Evolutionary conservation across 2,888 invertebrate species (phyloP).

Genomic region (Odontocerum albicorne): DNA sequence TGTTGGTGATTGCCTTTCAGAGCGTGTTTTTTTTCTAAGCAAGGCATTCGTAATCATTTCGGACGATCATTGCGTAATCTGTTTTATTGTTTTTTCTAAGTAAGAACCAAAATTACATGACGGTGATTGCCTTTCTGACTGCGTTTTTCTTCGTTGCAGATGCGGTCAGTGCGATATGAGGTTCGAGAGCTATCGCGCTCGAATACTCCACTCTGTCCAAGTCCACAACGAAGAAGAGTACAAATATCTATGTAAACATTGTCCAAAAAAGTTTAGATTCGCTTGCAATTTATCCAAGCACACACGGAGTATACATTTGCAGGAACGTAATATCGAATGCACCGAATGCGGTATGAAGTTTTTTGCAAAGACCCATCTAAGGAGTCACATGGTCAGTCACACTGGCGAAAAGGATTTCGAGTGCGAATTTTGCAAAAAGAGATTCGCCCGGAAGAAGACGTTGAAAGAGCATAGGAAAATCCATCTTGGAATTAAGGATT

Average conservation of each 20-base stretch:
- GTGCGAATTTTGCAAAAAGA: constrained; percentile 20
- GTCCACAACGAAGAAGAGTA: constrained; percentile 21
- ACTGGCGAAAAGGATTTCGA: constrained; percentile 14
- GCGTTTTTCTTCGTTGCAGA: constrained; percentile 18
- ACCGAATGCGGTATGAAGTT: constrained; percentile 10
- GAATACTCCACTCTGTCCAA: constrained; percentile 15
- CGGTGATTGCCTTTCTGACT: no score
- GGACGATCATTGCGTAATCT: no score
- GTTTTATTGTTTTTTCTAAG: no score
- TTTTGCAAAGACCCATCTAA: constrained; percentile 11
- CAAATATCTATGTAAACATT: constrained; percentile 21
- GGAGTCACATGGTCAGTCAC: constrained; percentile 19
- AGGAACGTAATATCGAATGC: constrained; percentile 16
- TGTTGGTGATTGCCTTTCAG: no score
- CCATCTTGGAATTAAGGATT: constrained; percentile 16
- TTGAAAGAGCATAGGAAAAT: constrained; percentile 21
- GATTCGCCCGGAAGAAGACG: constrained; percentile 16
- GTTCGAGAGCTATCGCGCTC: constrained; percentile 17
- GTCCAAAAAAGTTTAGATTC: constrained; percentile 16
- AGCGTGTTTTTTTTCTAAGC: no score
- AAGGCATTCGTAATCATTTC: no score
- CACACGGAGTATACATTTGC: constrained; percentile 20
- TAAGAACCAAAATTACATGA: no score
- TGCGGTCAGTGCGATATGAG: constrained; percentile 17
- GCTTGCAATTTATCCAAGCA: constrained; percentile 12